Base-by-base conservation (phyloP, 2,888 invertebrate species). In the Muscina levida region DNA sequence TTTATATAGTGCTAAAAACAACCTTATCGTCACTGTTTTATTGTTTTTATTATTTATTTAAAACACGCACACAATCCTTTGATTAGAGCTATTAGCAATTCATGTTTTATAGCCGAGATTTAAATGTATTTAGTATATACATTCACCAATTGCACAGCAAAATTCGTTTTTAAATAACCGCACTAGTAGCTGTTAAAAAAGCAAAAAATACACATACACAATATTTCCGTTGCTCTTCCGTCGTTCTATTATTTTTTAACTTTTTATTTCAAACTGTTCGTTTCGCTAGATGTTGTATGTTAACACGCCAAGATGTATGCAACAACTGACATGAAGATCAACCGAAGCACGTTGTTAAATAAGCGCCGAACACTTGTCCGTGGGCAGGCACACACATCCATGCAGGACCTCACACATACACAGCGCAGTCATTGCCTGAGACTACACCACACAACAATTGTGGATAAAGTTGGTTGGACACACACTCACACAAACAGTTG, bases 261-360 rank as follows among this genome's bases (percentile, higher is more conserved):
- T 44, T 4, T 44, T 56, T 71, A 44, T 39, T 57, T n/a, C n/a
- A n/a, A n/a, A 17, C n/a, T 37, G 57, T 59, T 51, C 22, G 17
- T 15, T n/a, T 48, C 6, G 48, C 5, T 48, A 6, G 2, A 57
- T 65, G 26, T 53, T 56, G 13, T 77, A 59, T 83, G 82, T 77
- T 82, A 85, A 85, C 86, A 84, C 85, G 85, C 86, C 87, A 85
- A 85, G 84, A 87, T 85, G 85, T 87, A 85, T 87, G 86, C 87
- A 88, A 87, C 87, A 88, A 88, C 88, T 88, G 86, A 87, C 83
- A 84, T 84, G 85, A 85, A 86, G 89, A 88, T 88, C 88, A 85
- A 83, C 86, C 84, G 83, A 82, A 84, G 82, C 84, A 83, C 85
- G 85, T 83, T 86, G 85, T 88, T 89, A 84, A 84, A 84, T 84